Conservation (phyloP, 30 jellyfish, hydroid and myxozoan species). For the Turritopsis rubra region DNA sequence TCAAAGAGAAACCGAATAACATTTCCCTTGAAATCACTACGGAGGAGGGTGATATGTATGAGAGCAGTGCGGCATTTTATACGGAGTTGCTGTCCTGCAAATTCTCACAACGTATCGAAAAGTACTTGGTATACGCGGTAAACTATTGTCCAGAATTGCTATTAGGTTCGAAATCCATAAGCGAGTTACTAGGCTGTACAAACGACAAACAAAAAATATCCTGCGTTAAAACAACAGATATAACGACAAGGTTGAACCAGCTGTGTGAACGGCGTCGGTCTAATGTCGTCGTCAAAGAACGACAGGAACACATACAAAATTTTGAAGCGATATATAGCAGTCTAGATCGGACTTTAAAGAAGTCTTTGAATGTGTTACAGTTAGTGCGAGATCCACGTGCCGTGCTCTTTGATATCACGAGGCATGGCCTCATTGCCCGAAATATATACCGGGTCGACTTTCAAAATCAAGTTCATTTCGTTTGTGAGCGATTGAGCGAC, state of each 20-base stretch:
- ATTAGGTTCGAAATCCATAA: neutral
- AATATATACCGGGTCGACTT: neutral
- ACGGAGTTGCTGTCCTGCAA: neutral
- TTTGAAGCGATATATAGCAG: neutral
- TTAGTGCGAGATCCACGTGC: constrained; percentile 13
- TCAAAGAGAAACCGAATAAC: neutral
- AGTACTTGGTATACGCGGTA: neutral
- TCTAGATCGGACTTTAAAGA: neutral
- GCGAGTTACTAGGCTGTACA: neutral
- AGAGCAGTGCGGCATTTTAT: constrained; percentile 2
- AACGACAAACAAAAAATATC: neutral
- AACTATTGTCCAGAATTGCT: constrained; percentile 9
- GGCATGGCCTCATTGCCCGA: neutral
- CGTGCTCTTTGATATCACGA: neutral
- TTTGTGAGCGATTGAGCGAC: neutral
- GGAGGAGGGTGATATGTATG: neutral
- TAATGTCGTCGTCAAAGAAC: neutral
- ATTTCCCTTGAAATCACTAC: neutral
- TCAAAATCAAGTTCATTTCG: neutral
- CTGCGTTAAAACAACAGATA: neutral
- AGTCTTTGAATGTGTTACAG: neutral
- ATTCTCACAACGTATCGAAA: neutral
- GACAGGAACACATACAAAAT: neutral
- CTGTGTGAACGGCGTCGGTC: neutral
- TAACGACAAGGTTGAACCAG: neutral